phyloP scores from a whole-genome alignment of 2,113 vertebrate species.

The Euleptes europaea region DNA sequence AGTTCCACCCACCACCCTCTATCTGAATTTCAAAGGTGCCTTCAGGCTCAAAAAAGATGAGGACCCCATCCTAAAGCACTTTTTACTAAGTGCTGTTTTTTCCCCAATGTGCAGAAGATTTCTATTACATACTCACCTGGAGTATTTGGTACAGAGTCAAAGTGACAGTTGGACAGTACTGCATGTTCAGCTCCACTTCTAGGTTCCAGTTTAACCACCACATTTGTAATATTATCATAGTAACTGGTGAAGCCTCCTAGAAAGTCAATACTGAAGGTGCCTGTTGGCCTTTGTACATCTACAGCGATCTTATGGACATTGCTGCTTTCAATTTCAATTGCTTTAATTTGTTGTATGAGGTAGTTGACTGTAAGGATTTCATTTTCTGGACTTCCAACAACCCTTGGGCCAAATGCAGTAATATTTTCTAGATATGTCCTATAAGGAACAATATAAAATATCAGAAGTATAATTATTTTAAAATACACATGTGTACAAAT shows the following conservation, averaged over 20 bases:
- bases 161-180: slow-evolving; percentile 95
- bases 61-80: too few species aligned
- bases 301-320: slow-evolving; percentile 81
- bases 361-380: slow-evolving; percentile 91
- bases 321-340: slow-evolving; percentile 77
- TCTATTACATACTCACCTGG: slow-evolving; percentile 78
- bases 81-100: too few species aligned
- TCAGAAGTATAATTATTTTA: background rate
- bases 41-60: too few species aligned
- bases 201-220: slow-evolving; percentile 90
- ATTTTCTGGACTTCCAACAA: slow-evolving; percentile 91
- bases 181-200: slow-evolving; percentile 83
- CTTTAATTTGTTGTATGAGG: slow-evolving; percentile 86
- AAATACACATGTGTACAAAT: background rate
- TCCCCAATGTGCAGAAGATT: background rate
- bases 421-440: slow-evolving; percentile 91
- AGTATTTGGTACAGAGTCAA: slow-evolving; percentile 93
- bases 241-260: slow-evolving; percentile 96
- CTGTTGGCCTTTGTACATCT: slow-evolving; percentile 90
- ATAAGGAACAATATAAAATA: slow-evolving; percentile 54
- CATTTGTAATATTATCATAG: slow-evolving; percentile 93
- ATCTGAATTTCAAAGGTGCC: too few species aligned
- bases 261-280: slow-evolving; percentile 96
- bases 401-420: slow-evolving; percentile 90
- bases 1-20: too few species aligned